These are phyloP conservation scores for Panthera leo DNA, from an alignment of 2,113 vertebrate genomes.

Conservation along the genomic window DNA sequence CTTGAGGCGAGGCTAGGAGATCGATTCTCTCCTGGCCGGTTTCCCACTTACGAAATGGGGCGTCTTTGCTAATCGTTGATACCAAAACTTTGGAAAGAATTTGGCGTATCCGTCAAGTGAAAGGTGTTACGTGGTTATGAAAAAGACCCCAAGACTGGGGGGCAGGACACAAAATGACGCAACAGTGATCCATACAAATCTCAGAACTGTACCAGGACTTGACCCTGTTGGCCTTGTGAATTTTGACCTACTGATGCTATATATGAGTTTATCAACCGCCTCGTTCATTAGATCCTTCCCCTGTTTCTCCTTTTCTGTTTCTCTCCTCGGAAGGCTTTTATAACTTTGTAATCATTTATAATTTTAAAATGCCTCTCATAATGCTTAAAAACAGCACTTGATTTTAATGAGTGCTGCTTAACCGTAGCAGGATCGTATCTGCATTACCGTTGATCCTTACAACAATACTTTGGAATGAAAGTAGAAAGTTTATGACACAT, in stretches of 20 bases:
- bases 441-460: conserved; percentile 70
- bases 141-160: not conserved
- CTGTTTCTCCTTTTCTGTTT: not conserved
- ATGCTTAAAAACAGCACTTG: conserved; percentile 44
- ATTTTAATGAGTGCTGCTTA: conserved; percentile 50
- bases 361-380: conserved; percentile 47
- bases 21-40: too few species aligned
- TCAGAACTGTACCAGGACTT: not conserved
- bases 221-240: not conserved
- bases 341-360: not conserved
- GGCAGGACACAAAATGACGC: not conserved
- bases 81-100: not conserved
- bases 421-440: conserved; percentile 46
- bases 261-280: not conserved
- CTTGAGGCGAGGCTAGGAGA: not conserved
- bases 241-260: not conserved
- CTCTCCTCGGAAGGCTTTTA: conserved; percentile 32
- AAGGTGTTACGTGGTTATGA: not conserved
- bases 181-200: not conserved
- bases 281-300: not conserved
- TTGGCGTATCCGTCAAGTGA: not conserved
- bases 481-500: conserved; percentile 88
- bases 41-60: not conserved
- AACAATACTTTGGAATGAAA: conserved; percentile 87
- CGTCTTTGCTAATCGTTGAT: not conserved